These are phyloP conservation scores for Bombus polaris DNA, from an alignment of 1,140 invertebrate species.

Conservation along the genomic window DNA sequence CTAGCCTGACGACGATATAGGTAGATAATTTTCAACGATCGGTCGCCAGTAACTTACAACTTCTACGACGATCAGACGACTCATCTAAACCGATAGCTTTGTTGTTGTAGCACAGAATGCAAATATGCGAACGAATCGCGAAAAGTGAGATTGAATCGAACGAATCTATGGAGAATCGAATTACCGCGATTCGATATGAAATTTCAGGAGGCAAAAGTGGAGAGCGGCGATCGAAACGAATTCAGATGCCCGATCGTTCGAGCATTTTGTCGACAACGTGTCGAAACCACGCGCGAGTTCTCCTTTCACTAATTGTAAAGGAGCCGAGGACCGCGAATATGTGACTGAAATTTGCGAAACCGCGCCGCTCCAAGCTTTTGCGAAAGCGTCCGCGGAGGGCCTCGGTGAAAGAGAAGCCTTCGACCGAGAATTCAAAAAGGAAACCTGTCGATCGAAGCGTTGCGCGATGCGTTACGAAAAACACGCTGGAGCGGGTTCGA, in stretches of 20 bases:
- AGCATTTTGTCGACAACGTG: constrained; percentile 60
- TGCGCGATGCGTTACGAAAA: constrained; percentile 55
- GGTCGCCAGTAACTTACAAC: no score
- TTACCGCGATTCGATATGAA: constrained; percentile 12
- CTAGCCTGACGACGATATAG: not conserved
- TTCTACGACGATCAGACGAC: not conserved
- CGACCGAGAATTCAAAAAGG: constrained; percentile 51
- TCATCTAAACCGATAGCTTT: not conserved
- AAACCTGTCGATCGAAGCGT: constrained; percentile 56
- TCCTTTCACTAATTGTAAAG: constrained; percentile 67
- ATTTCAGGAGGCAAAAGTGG: not conserved
- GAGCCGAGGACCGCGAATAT: constrained; percentile 46
- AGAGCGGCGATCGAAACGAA: constrained; percentile 27
- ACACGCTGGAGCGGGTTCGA: not conserved
- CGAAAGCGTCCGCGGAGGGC: constrained; percentile 23
- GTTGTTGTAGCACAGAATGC: not conserved
- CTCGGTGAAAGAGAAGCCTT: constrained; percentile 50
- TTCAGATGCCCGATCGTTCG: constrained; percentile 22
- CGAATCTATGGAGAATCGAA: not conserved
- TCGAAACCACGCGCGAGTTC: constrained; percentile 57
- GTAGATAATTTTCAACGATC: constrained; percentile 1
- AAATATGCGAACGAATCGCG: not conserved
- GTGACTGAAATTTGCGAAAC: constrained; percentile 63
- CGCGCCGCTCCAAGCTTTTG: constrained; percentile 12
- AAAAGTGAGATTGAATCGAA: no score